Evolutionary conservation across 2,888 invertebrate genomes (phyloP).

Genomic region (Agonopterix heracliana): DNA sequence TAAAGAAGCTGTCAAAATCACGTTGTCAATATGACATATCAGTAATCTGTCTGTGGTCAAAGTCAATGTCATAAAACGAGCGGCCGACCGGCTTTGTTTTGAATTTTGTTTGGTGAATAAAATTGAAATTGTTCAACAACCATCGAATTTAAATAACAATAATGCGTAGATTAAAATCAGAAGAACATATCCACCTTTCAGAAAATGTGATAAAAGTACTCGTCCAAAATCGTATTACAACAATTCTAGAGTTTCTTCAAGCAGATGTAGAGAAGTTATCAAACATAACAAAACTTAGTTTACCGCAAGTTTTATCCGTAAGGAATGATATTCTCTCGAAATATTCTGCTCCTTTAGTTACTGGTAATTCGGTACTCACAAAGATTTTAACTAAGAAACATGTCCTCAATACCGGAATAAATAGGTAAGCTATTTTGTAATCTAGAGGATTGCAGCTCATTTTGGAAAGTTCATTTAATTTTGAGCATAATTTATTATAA

Average conservation of each 20-base stretch:
- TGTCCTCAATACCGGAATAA: conserved; percentile 61
- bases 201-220: conserved; percentile 59
- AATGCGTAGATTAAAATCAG: conserved; percentile 45
- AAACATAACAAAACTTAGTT: conserved; percentile 57
- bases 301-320: conserved; percentile 58
- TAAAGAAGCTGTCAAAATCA: no score
- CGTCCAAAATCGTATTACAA: conserved; percentile 69
- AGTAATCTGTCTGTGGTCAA: no score
- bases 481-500: background rate
- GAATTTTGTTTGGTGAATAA: no score
- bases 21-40: no score
- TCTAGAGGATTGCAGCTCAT: background rate
- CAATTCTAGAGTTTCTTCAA: conserved; percentile 75
- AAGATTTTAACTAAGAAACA: conserved; percentile 38
- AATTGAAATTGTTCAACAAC: no score
- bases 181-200: conserved; percentile 41
- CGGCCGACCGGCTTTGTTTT: no score
- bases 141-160: background rate
- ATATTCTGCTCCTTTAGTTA: conserved; percentile 59
- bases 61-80: no score
- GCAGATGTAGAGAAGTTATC: conserved; percentile 73
- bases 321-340: conserved; percentile 64
- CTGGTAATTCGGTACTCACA: conserved; percentile 37
- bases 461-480: background rate
- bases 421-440: conserved; percentile 48